Evolutionary conservation across 2,113 vertebrate genomes (phyloP), one percentile per base, ranked within the genome.

Genomic region (Albula glossodonta): DNA sequence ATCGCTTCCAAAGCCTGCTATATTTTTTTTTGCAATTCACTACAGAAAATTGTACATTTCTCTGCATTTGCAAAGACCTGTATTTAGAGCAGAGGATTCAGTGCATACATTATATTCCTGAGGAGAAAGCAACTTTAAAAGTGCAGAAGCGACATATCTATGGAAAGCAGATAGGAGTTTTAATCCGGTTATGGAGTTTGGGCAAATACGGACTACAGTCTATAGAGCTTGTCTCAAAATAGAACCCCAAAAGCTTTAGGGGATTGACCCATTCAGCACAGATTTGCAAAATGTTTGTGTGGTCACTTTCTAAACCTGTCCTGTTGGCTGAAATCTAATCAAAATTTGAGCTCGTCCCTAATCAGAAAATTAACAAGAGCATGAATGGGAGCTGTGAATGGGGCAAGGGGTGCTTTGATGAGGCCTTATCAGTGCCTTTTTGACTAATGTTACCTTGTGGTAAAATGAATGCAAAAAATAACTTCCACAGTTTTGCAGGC

Each of bases 131-230:
- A 90, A 80, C 88, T 92, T 91, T 92, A 88, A 92, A 93, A 94
- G 89, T 92, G 92, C 93, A 84, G 90, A 86, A 83, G 90, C 91
- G 91, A 93, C 94, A 93, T 89, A 93, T 94, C 90, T 87, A 87
- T 90, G 89, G 88, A 92, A 91, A 92, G 90, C 88, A 88, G 91
- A 85, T 88, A 91, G 91, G 92, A 92, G 91, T 91, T 92, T 92
- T 94, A 94, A 94, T 94, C 93, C 92, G 88, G 92, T 91, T 90
- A 90, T 91, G 92, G 51, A 78, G 57, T 83, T 83, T 83, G 74
- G 83, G 15, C 78, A 79, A 63, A 56, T 84, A 80, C 78, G 53
- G 53, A 70, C 17, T 19, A 70, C 19, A 5, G 5, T 22, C 70
- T 25, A 31, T 31, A 74, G 70, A 10, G n/a, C 22, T 74, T 0